phyloP scores from a whole-genome alignment of 2,113 vertebrate species.

The Arvicanthis niloticus region DNA sequence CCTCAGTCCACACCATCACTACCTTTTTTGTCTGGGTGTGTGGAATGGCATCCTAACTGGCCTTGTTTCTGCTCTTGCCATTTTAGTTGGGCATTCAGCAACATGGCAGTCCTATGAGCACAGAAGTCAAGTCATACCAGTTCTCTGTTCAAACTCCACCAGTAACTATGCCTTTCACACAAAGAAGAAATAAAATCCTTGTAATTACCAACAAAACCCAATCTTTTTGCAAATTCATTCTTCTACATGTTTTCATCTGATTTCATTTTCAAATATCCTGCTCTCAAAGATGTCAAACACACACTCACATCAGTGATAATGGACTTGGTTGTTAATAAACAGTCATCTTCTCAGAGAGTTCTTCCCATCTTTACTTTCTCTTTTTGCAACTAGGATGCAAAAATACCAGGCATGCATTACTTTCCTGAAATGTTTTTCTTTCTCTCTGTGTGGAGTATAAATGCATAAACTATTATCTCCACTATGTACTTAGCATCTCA shows the following conservation, averaged over 20 bases:
- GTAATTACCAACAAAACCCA: not conserved
- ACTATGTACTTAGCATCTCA: not conserved
- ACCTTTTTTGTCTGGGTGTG: not conserved
- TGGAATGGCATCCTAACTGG: not conserved
- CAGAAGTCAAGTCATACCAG: not conserved
- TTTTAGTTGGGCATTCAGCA: not conserved
- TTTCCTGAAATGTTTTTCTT: not conserved
- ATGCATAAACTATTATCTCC: not conserved
- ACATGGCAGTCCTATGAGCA: not conserved
- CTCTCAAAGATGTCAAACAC: not conserved
- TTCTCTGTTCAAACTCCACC: not conserved
- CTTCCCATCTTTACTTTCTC: not conserved
- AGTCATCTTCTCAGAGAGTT: not conserved
- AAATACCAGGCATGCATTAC: not conserved
- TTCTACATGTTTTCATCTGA: not conserved
- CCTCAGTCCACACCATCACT: not conserved
- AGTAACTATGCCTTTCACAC: not conserved
- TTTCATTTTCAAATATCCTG: not conserved
- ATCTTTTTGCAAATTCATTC: not conserved
- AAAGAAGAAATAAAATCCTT: constrained; percentile 16
- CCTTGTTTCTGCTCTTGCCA: not conserved
- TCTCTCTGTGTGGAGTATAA: not conserved
- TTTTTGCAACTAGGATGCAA: not conserved
- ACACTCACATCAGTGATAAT: not conserved
- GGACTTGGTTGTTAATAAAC: not conserved